Evolutionary conservation across 2,113 vertebrate genomes (phyloP).

Genomic region (Misgurnus anguillicaudatus): DNA sequence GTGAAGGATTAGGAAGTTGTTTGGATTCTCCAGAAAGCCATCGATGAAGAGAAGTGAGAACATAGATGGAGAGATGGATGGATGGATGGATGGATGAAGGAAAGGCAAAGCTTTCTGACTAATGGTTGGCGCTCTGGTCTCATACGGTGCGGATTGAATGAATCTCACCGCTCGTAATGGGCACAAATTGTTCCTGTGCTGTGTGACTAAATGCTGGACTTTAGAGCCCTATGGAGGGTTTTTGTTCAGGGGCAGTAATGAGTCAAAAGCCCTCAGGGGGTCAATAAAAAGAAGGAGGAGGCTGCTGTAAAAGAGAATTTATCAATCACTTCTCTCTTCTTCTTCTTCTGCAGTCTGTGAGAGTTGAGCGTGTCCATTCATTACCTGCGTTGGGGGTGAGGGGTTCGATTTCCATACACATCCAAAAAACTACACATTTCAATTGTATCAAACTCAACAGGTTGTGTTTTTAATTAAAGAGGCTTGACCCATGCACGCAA

Average conservation of each 20-base stretch:
- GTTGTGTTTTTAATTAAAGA: too few species aligned
- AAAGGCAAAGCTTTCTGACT: slow-evolving; percentile 28
- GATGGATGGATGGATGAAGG: slow-evolving; percentile 36
- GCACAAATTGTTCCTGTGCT: slow-evolving; percentile 43
- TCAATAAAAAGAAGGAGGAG: slow-evolving; percentile 51
- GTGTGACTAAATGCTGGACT: slow-evolving; percentile 50
- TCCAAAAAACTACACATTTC: not conserved
- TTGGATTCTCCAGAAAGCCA: slow-evolving; percentile 48
- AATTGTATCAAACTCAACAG: too few species aligned
- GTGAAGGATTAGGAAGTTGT: slow-evolving; percentile 57
- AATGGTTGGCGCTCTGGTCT: slow-evolving; percentile 21
- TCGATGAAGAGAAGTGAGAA: slow-evolving; percentile 50
- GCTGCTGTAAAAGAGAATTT: slow-evolving; percentile 54
- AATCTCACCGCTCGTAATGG: slow-evolving; percentile 34
- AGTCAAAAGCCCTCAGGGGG: slow-evolving; percentile 53
- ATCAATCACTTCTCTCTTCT: slow-evolving; percentile 54
- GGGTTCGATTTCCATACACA: slow-evolving; percentile 46
- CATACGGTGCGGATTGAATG: slow-evolving; percentile 44
- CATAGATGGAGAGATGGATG: slow-evolving; percentile 24
- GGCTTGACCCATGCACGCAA: not conserved
- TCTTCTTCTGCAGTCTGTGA: slow-evolving; percentile 39
- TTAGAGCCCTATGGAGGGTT: slow-evolving; percentile 40
- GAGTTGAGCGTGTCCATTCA: slow-evolving; percentile 55
- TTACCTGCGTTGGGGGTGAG: slow-evolving; percentile 54
- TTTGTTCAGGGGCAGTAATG: slow-evolving; percentile 51